Evolutionary conservation across 1,140 invertebrate genomes (phyloP), one percentile per base, ranked within the genome.

Genomic region (Ectropis grisescens): DNA sequence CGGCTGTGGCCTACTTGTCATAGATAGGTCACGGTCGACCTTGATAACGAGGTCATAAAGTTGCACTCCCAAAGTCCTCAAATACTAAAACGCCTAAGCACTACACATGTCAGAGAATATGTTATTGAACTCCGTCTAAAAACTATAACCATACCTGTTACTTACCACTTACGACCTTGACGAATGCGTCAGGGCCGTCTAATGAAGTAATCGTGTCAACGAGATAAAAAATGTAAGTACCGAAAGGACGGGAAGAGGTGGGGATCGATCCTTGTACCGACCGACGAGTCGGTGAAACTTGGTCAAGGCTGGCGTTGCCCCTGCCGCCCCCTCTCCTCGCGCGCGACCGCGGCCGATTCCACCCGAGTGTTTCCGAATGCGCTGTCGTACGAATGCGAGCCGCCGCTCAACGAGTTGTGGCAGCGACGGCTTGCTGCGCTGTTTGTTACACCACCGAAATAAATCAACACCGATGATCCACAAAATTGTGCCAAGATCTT

Each of bases 221-320:
- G 57, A 62, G 65, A 74, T 74, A 72, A 76, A 79, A 72, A 72
- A 68, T 57, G 51, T 53, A 68, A 53, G 54, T 67, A 66, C 67
- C 49, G 67, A 79, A 76, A 76, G 62, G 71, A 74, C 65, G 69
- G 70, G 71, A 76, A 74, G 71, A 74, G 70, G 74, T 72, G 74
- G 74, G 74, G 74, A 76, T 64, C 60, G 58, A 67, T 74, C 61
- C 68, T 75, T 75, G 71, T 75, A 67, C 60, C 58, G 70, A 65
- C 60, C 60, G 70, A 74, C 64, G 74, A 72, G 59, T 58, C 66
- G 51, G 62, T 74, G 71, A 79, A 79, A 79, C 74, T 79, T 79
- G 74, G 74, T 79, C 74, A 79, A 79, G 74, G 74, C 70, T 71
- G 62, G 46, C 47, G 28, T 41, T 53, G 44, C 38, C 58, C 58